Base-by-base conservation (phyloP, 1,140 invertebrate species). In the Drosophila athabasca region DNA sequence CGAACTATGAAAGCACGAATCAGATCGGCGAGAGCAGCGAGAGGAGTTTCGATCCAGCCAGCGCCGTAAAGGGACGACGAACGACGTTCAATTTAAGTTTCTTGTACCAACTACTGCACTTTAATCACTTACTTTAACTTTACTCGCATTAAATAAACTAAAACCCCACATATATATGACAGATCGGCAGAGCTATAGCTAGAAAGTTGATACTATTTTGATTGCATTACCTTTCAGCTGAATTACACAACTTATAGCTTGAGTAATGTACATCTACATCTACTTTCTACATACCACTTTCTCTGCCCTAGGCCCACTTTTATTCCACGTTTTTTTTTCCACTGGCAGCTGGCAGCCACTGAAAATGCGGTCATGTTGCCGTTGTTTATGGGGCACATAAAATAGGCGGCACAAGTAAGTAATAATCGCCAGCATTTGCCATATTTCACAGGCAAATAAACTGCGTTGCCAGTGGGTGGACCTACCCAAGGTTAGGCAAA, bases 371-470 rank as follows among this genome's bases (percentile, higher is more conserved):
- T 64, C 76, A 72, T 70, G 55, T 64, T 61, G 59, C 29, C 49
- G 55, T 70, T 81, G 49, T 76, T 89, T 78, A 75, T 82, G 62
- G 59, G 48, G 3, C 73, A 66, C 68, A 85, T 79, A 67, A 85
- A 83, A 57, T 62, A 70, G 61, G 65, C 29, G 58, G 31, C 51
- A 61, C 43, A 72, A 79, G 74, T 76, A 79, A 84, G 76, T 89
- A 81, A 87, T 85, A 87, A 85, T 85, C 79, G 82, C 82, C 74
- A 78, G 54, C 78, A 87, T 70, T 85, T 82, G 82, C 60, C 75
- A 82, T 88, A 85, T 87, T 85, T 85, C 82, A 79, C 82, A 85
- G 75, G 74, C 74, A 78, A 85, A 85, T 85, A 79, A 82, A 79
- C 83, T 72, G 24, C 64, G 44, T 64, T 22, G 17, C 17, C 44